phyloP scores from a whole-genome alignment of 2,113 vertebrate genomes.

The Chrysemys picta region DNA sequence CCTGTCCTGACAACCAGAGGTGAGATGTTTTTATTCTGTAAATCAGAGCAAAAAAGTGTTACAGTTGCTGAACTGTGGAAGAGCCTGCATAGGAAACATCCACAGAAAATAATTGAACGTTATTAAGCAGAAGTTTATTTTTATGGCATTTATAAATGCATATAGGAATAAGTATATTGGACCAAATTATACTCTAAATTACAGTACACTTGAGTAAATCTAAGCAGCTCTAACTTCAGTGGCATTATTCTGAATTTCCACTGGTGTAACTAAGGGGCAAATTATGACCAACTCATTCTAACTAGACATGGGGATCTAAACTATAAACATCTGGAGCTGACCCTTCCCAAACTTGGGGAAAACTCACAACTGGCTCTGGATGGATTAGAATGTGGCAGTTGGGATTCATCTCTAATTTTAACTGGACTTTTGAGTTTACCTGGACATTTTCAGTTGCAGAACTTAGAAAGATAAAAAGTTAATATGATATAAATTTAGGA shows the following conservation, averaged over 20 bases:
- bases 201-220: slow-evolving; percentile 1
- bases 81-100: background rate
- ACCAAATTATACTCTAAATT: background rate
- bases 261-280: background rate
- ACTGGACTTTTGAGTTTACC: background rate
- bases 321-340: background rate
- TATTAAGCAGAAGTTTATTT: background rate
- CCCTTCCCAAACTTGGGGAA: background rate
- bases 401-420: background rate
- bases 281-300: background rate
- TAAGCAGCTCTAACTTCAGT: background rate
- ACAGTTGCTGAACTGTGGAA: background rate
- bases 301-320: background rate
- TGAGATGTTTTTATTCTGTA: slow-evolving; percentile 30
- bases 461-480: slow-evolving; percentile 37
- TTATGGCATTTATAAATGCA: background rate
- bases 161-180: background rate
- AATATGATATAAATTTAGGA: background rate
- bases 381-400: background rate
- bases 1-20: background rate
- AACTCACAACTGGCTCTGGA: background rate
- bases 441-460: background rate
- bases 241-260: background rate
- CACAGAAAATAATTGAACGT: background rate
- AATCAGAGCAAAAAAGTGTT: slow-evolving; percentile 14